phyloP scores from a whole-genome alignment of 2,113 vertebrate genomes.

The Nothocercus nigrocapillus region DNA sequence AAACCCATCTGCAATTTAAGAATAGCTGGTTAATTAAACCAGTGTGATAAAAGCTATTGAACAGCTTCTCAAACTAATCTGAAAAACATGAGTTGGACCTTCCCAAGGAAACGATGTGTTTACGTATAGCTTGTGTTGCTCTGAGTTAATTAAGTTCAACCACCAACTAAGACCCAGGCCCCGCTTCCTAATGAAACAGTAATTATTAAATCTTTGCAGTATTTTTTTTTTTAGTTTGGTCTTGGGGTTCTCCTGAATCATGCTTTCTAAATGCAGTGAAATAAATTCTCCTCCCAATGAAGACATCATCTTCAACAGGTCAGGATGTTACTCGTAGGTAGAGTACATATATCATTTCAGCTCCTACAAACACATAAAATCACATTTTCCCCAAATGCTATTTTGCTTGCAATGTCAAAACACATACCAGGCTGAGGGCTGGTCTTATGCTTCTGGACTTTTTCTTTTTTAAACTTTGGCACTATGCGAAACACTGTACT shows the following conservation, averaged over 20 bases:
- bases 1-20: constrained; percentile 9
- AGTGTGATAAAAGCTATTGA: not conserved
- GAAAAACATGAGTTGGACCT: not conserved
- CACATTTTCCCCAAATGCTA: not conserved
- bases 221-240: not conserved
- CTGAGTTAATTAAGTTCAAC: not conserved
- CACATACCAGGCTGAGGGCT: constrained; percentile 92
- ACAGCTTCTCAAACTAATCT: not conserved
- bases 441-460: constrained; percentile 88
- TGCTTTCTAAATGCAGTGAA: not conserved
- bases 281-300: not conserved
- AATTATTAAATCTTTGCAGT: not conserved
- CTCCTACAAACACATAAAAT: not conserved
- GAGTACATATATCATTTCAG: not conserved
- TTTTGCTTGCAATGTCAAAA: not conserved
- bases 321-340: not conserved
- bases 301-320: not conserved
- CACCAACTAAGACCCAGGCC: not conserved
- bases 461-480: constrained; percentile 99
- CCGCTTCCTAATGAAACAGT: not conserved
- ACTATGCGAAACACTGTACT: constrained; percentile 97
- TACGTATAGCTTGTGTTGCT: not conserved
- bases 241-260: not conserved
- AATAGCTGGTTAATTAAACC: constrained; percentile 39
- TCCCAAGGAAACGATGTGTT: not conserved